Evolutionary conservation across 1,140 invertebrate genomes (phyloP).

Genomic region (Drosophila quadrilineata): DNA sequence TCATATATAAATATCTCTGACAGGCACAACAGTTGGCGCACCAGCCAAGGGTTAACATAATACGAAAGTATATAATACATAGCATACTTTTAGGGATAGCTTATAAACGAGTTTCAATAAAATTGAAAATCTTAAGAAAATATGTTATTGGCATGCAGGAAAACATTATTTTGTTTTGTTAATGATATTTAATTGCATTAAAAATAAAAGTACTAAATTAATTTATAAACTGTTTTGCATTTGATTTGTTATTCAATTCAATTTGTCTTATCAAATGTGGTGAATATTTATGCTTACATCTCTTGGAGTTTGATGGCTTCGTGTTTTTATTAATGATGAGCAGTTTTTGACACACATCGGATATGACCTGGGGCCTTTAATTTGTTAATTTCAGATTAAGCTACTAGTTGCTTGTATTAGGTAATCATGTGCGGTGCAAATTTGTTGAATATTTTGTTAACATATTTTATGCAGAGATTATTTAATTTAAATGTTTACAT

Average conservation of each 20-base stretch:
- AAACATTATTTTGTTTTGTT: too few species aligned
- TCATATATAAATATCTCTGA: too few species aligned
- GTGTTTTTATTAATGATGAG: conserved; percentile 44
- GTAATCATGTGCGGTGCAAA: conserved; percentile 47
- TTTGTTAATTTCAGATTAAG: conserved; percentile 50
- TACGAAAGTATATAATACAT: neutral
- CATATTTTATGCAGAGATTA: conserved; percentile 5
- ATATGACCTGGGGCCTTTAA: conserved; percentile 24
- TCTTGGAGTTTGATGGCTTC: conserved; percentile 23
- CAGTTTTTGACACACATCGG: conserved; percentile 63
- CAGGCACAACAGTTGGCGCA: too few species aligned
- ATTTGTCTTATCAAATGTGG: too few species aligned
- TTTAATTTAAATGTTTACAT: conserved; percentile 41
- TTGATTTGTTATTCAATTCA: too few species aligned
- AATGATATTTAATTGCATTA: too few species aligned
- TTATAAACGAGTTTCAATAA: neutral
- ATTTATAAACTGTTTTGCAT: too few species aligned
- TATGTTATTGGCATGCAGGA: neutral
- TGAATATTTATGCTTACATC: conserved; percentile 1
- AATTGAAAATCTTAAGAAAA: neutral
- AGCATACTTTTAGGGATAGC: conserved; percentile 20
- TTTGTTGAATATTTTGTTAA: conserved; percentile 28
- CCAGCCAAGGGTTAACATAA: conserved; percentile 18
- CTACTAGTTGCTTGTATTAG: conserved; percentile 45
- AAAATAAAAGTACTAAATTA: too few species aligned